Evolutionary conservation across 2,888 invertebrate species (phyloP).

Genomic region (Diarsia brunnea): DNA sequence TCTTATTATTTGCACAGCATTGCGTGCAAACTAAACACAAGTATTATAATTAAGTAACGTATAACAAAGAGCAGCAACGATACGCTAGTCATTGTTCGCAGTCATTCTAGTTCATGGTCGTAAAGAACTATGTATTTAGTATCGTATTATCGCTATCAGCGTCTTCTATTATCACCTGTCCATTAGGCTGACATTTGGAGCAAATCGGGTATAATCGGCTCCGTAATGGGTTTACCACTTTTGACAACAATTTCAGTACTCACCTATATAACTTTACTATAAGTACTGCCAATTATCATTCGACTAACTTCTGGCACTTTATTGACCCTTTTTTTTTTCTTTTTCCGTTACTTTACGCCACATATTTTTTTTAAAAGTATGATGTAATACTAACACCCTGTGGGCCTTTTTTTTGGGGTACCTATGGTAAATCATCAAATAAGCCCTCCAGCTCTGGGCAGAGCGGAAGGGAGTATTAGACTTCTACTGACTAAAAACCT

Average conservation of each 20-base stretch:
- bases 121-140: conserved; percentile 27
- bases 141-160: conserved; percentile 35
- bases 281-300: not conserved
- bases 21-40: conserved; percentile 10
- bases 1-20: conserved; percentile 4
- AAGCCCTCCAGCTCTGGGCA: too few relatives aligned
- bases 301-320: not conserved
- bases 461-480: too few relatives aligned
- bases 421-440: too few relatives aligned
- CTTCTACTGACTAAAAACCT: too few relatives aligned
- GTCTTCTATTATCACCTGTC: conserved; percentile 22
- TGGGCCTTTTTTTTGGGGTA: too few relatives aligned
- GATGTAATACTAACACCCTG: too few relatives aligned
- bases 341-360: too few relatives aligned
- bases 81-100: conserved; percentile 39
- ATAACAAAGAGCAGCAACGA: conserved; percentile 31
- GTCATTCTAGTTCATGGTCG: conserved; percentile 45
- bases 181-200: conserved; percentile 19
- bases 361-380: too few relatives aligned
- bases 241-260: not conserved
- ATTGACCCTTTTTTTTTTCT: too few relatives aligned
- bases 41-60: conserved; percentile 34
- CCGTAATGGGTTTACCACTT: not conserved
- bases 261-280: not conserved
- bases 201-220: not conserved